Conservation (phyloP, 1,140 invertebrate species). For the Drosophila ironensis region DNA sequence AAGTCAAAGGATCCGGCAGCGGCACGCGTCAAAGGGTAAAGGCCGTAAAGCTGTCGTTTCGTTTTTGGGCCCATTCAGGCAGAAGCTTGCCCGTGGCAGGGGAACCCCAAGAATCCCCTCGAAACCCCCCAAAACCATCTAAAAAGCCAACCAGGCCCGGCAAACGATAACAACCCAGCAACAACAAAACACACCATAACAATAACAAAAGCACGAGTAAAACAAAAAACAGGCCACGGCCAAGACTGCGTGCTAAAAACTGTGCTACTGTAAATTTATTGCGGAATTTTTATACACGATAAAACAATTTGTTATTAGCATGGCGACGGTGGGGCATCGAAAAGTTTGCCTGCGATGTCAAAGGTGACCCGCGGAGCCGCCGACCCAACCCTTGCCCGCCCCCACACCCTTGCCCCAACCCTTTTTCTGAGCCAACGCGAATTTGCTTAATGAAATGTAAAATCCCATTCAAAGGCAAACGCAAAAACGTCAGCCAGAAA, state of each 20-base stretch:
- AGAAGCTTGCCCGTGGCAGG: slow-evolving; percentile 27
- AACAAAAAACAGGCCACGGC: slow-evolving; percentile 24
- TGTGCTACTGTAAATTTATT: slow-evolving; percentile 59
- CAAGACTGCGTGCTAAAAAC: slow-evolving; percentile 63
- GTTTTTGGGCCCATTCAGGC: slow-evolving; percentile 37
- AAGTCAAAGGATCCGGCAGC: slow-evolving; percentile 65
- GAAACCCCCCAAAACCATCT: too few relatives aligned
- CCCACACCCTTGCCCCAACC: slow-evolving; percentile 16
- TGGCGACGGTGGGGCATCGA: slow-evolving; percentile 48
- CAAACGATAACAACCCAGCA: slow-evolving; percentile 19
- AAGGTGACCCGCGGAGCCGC: slow-evolving; percentile 23
- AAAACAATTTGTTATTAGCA: slow-evolving; percentile 80
- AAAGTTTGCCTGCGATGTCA: slow-evolving; percentile 2
- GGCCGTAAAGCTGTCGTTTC: slow-evolving; percentile 65
- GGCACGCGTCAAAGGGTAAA: slow-evolving; percentile 62
- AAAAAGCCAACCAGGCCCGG: neutral
- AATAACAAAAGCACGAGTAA: neutral
- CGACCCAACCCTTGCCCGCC: too few relatives aligned
- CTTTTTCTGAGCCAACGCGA: slow-evolving; percentile 35
- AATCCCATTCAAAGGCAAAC: slow-evolving; percentile 54
- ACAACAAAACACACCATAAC: neutral
- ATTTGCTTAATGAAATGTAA: slow-evolving; percentile 78
- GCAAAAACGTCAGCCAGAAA: slow-evolving; percentile 11
- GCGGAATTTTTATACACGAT: slow-evolving; percentile 77
- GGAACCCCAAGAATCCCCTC: too few relatives aligned